Base-by-base conservation (phyloP, 2,888 invertebrate species). In the Eristalis intricaria region DNA sequence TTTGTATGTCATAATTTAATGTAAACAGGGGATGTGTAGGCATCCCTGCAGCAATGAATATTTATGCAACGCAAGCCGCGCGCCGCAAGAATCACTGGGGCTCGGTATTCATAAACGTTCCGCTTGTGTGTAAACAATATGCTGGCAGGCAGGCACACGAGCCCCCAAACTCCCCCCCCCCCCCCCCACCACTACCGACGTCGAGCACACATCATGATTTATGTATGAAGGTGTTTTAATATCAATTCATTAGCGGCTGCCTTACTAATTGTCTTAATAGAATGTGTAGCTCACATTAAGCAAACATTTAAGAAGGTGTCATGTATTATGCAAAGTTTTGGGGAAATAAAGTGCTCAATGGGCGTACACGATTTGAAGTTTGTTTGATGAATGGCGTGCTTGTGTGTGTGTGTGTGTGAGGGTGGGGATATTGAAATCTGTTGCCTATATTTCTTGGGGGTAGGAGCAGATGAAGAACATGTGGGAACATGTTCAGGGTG, bases 181-280 rank as follows among this genome's bases (percentile, higher is more conserved):
- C 13, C 8, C 26, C 35, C 23, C 38, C 35, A 13, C 63, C 19
- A 7, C 2, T 32, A 7, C 32, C 32, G 10, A 3, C 69, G 35
- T 26, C 50, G 26, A 61, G 69, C 69, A 63, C 69, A 63, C 50
- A 19, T 78, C 43, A 78, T 64, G 64, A 70, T 78, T 78, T 70
- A 78, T 70, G 63, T 70, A 70, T 70, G 40, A 78, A 50, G 22
- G 64, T 78, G 70, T 64, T 78, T 78, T 70, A 78, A 78, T 78
- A 60, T 70, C 64, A 78, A 78, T 78, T 64, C 64, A 70, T 78
- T 78, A 70, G 78, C 23, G 35, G 50, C 15, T 70, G 64, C 40
- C 58, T 58, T 65, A 26, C 64, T 78, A 78, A 78, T 78, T 78
- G 58, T 26, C 70, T 40, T 43, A 58, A 69, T 32, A 40, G 43